These are phyloP conservation scores for Melieria picta DNA, from an alignment of 2,888 invertebrate genomes.

Conservation along the genomic window DNA sequence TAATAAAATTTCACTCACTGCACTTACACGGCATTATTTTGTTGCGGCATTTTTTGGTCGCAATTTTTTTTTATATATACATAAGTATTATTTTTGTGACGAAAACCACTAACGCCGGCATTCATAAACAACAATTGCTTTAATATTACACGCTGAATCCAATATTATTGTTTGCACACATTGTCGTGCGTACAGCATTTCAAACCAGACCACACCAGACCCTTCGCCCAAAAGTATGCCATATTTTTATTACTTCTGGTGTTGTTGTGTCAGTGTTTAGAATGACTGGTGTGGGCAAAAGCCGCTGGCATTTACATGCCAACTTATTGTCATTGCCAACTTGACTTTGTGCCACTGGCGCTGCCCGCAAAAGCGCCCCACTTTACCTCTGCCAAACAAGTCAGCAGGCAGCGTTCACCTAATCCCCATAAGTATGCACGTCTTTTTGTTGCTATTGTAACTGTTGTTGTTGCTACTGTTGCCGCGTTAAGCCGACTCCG, in stretches of 20 bases:
- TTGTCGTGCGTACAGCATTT: no score
- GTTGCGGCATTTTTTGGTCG: not conserved
- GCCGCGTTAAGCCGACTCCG: conserved; percentile 27
- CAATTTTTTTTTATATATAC: not conserved
- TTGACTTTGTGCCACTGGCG: conserved; percentile 23
- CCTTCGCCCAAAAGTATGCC: conserved; percentile 6
- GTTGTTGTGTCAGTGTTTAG: not conserved
- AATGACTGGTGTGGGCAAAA: not conserved
- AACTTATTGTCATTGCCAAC: conserved; percentile 37
- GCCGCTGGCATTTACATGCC: not conserved
- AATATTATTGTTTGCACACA: not conserved
- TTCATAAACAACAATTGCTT: conserved; percentile 6
- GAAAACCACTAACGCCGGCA: not conserved
- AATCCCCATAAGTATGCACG: conserved; percentile 21
- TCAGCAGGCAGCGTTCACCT: not conserved
- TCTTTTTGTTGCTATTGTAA: conserved; percentile 11
- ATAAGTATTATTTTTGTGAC: no score
- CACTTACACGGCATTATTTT: not conserved
- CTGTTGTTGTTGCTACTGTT: not conserved
- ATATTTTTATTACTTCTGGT: no score
- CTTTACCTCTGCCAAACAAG: not conserved
- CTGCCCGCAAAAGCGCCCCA: conserved; percentile 8
- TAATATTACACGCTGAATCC: not conserved
- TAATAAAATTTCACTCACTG: no score
- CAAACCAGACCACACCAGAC: not conserved